Evolutionary conservation across 2,113 vertebrate genomes (phyloP).

Genomic region (pig (Sus scrofa)): DNA sequence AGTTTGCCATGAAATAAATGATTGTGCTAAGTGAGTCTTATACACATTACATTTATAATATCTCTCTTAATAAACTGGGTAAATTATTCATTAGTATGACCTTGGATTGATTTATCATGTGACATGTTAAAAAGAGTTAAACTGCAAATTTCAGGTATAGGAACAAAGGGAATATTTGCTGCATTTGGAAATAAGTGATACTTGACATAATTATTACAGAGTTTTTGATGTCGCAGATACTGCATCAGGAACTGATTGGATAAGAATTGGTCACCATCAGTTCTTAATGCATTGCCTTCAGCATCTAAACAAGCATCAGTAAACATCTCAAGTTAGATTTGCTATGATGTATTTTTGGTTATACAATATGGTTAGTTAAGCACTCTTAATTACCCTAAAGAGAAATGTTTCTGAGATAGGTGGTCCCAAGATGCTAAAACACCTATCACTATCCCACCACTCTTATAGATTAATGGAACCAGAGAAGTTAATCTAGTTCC

Average conservation of each 20-base stretch:
- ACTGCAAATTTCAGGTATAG: conserved; percentile 30
- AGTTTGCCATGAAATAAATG: conserved; percentile 60
- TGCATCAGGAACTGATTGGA: conserved; percentile 99
- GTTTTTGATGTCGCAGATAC: conserved; percentile 98
- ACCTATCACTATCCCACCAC: not conserved
- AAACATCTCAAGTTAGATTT: conserved; percentile 53
- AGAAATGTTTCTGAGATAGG: conserved; percentile 32
- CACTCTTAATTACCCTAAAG: conserved; percentile 30
- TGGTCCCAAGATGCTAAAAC: conserved; percentile 6
- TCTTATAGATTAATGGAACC: not conserved
- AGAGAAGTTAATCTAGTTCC: not conserved
- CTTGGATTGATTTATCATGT: conserved; percentile 5
- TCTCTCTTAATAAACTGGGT: conserved; percentile 42
- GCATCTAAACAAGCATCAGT: conserved; percentile 94
- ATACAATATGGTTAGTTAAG: conserved; percentile 51
- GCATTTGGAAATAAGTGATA: conserved; percentile 14
- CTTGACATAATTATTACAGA: conserved; percentile 76
- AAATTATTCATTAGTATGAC: conserved; percentile 49
- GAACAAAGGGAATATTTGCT: not conserved
- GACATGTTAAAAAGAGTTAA: conserved; percentile 52
- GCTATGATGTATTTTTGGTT: not conserved
- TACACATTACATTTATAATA: not conserved
- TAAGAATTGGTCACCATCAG: conserved; percentile 93
- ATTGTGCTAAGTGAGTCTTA: not conserved
- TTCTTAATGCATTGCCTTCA: conserved; percentile 99